Percentiles rank a stretch among this genome's conserved stretches.
These are phyloP conservation scores for Cancer borealis DNA, from an alignment of 2,888 invertebrate species.

Conservation along the genomic window DNA sequence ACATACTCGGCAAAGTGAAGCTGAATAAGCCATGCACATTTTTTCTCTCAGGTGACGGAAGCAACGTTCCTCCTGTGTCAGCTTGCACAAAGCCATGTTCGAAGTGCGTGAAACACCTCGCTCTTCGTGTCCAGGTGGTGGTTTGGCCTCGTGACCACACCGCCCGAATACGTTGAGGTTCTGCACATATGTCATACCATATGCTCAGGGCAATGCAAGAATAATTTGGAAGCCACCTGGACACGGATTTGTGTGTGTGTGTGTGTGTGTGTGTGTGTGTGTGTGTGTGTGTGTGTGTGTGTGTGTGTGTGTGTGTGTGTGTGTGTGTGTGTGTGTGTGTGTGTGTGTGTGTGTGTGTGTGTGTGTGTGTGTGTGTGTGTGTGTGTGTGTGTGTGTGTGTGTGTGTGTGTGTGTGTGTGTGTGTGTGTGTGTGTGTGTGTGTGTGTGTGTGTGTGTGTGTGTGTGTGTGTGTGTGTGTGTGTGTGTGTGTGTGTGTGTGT, in stretches of 20 bases:
- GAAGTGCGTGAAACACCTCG: background rate
- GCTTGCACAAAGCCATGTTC: background rate
- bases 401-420: too few species aligned
- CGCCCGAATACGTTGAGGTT: background rate
- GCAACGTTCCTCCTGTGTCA: background rate
- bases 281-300: background rate
- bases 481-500: background rate
- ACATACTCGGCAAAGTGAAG: background rate
- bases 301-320: background rate
- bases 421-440: too few species aligned
- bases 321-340: background rate
- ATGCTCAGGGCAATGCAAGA: background rate
- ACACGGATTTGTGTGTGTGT: background rate
- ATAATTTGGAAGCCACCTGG: constrained; percentile 9
- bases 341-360: too few species aligned
- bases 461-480: background rate
- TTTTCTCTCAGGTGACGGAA: background rate
- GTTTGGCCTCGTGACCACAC: background rate
- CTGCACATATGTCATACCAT: background rate
- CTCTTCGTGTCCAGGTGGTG: background rate
- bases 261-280: constrained; percentile 1
- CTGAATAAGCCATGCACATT: constrained; percentile 14
- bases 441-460: too few species aligned
- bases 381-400: too few species aligned
- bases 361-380: too few species aligned